Evolutionary conservation across 2,888 invertebrate species (phyloP), one percentile per base, ranked within the genome.

Genomic region (Acrobasis consociella): DNA sequence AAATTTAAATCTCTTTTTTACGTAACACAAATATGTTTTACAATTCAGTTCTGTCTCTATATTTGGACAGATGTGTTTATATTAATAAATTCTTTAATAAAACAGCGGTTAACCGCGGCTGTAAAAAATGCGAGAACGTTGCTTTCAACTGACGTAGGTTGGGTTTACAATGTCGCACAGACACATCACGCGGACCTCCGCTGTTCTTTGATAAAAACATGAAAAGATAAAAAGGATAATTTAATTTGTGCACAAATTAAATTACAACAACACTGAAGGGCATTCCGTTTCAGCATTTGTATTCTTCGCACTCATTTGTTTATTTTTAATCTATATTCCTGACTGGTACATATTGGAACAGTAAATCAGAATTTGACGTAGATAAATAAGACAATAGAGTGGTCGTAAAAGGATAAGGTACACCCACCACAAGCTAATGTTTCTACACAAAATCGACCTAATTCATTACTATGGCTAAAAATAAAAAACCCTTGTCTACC

Each of bases 161-260:
- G 58, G 61, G 50, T 60, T 65, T 49, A 42, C 62, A n/a, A 50
- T 64, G 63, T 66, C 64, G 63, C 42, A 13, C 38, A 56, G 51
- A 63, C 64, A 67, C 63, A 59, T 62, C 62, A 74, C 71, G 65
- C 65, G 64, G 62, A 63, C 37, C n/a, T 5, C n/a, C 64, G 63
- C 64, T 53, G 66, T 31, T 31, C 62, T 63, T 65, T 61, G 64
- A 69, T 67, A 69, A 72, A 70, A 72, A 70, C 66, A 58, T 69
- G 72, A 67, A 67, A 17, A 69, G 63, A 74, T 69, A 64, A 52
- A 65, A 42, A 39, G 15, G 10, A 61, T 46, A 31, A 50, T 55
- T 62, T 62, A 31, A 62, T 55, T 62, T 62, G 15, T 39, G 16
- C 55, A 39, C 55, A 55, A 55, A 55, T 56, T 56, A 17, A 56